These are phyloP conservation scores for Chitala chitala DNA, from an alignment of 2,113 vertebrate genomes.

Conservation along the genomic window DNA sequence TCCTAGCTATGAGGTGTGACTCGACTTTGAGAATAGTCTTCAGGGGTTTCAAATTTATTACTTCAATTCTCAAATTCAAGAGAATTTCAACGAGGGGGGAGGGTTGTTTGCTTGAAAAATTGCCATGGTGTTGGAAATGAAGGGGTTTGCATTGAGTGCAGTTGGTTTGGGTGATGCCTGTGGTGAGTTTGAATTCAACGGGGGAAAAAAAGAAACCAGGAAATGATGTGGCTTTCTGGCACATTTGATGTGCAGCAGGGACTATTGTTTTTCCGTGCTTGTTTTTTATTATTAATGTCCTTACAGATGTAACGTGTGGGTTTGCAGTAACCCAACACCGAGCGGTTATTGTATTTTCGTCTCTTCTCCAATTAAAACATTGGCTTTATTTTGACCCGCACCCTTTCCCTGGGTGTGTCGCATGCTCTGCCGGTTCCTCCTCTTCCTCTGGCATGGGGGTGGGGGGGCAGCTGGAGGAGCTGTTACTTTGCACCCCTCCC, in stretches of 20 bases:
- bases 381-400: neutral
- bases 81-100: neutral
- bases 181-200: neutral
- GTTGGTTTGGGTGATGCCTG: neutral
- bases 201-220: neutral
- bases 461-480: neutral
- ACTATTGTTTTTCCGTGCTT: neutral
- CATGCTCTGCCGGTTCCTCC: neutral
- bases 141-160: neutral
- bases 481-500: neutral
- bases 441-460: neutral
- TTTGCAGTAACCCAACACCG: neutral
- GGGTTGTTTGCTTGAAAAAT: no score
- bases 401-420: neutral
- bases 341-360: neutral
- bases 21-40: neutral
- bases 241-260: neutral
- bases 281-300: neutral
- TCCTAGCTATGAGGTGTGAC: conserved; percentile 10
- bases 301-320: neutral
- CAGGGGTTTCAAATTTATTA: neutral
- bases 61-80: neutral
- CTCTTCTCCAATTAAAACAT: neutral
- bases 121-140: neutral
- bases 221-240: neutral